Percentiles rank a stretch among this genome's conserved stretches.
phyloP scores from a whole-genome alignment of 2,888 invertebrate species.

The Cybosia mesomella region DNA sequence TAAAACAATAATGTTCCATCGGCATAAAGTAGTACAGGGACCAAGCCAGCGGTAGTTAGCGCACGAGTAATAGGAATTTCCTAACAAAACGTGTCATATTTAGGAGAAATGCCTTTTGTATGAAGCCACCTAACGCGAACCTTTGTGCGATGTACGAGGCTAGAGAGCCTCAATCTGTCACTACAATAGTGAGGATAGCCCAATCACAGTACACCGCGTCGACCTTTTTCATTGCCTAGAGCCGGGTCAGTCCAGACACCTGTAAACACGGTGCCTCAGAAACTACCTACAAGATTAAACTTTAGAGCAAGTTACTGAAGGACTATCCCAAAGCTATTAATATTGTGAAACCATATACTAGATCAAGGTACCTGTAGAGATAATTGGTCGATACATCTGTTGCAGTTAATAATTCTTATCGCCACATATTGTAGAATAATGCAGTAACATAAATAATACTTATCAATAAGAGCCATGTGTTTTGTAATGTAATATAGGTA shows the following conservation, averaged over 20 bases:
- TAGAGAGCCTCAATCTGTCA: not conserved
- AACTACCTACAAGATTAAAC: not conserved
- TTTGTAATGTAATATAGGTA: too few species aligned
- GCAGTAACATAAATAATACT: not conserved
- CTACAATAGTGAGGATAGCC: not conserved
- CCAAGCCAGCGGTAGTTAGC: too few species aligned
- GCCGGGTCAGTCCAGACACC: too few species aligned
- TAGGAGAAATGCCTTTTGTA: too few species aligned
- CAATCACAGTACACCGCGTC: too few species aligned
- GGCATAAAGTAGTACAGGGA: too few species aligned
- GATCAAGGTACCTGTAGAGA: constrained; percentile 2
- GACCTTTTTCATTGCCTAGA: not conserved
- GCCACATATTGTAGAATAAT: not conserved
- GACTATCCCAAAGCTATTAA: not conserved
- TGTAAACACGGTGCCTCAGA: not conserved
- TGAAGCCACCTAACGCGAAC: too few species aligned
- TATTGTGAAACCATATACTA: not conserved
- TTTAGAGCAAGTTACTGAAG: not conserved
- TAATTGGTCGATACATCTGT: constrained; percentile 4
- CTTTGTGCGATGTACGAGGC: too few species aligned
- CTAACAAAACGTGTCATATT: too few species aligned
- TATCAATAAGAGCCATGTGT: not conserved
- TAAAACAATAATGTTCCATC: too few species aligned
- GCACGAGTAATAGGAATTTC: too few species aligned
- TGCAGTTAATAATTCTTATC: not conserved